These are phyloP conservation scores for Pterocles gutturalis DNA, from an alignment of 2,113 vertebrate genomes.

Conservation along the genomic window DNA sequence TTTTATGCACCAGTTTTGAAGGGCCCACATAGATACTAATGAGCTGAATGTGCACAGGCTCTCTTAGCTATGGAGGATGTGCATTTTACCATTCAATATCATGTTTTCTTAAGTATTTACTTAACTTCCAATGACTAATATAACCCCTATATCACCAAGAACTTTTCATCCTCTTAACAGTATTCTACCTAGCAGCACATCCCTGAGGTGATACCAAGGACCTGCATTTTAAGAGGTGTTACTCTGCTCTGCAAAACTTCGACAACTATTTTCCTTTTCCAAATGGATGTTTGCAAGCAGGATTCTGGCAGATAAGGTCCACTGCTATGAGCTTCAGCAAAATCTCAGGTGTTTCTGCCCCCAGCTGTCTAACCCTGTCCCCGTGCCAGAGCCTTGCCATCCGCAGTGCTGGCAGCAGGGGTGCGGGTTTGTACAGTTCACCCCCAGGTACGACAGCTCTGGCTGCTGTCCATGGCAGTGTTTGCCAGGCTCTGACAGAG, in stretches of 20 bases:
- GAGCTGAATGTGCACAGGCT: not conserved
- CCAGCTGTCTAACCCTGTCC: not conserved
- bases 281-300: not conserved
- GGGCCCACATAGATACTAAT: not conserved
- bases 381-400: not conserved
- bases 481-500: not conserved
- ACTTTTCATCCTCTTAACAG: not conserved
- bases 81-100: not conserved
- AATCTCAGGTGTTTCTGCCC: not conserved
- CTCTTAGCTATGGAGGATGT: not conserved
- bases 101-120: not conserved
- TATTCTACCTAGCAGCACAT: not conserved
- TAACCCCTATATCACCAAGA: not conserved
- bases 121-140: not conserved
- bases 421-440: fast-evolving
- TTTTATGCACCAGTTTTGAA: not conserved
- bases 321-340: not conserved
- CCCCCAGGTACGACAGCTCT: not conserved
- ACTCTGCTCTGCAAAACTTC: not conserved
- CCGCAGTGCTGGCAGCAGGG: fast-evolving
- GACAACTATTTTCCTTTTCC: not conserved
- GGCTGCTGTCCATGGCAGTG: fast-evolving
- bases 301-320: not conserved
- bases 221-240: not conserved
- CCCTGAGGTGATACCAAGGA: not conserved